phyloP scores from a whole-genome alignment of 2,113 vertebrate species.

The Castor canadensis region DNA sequence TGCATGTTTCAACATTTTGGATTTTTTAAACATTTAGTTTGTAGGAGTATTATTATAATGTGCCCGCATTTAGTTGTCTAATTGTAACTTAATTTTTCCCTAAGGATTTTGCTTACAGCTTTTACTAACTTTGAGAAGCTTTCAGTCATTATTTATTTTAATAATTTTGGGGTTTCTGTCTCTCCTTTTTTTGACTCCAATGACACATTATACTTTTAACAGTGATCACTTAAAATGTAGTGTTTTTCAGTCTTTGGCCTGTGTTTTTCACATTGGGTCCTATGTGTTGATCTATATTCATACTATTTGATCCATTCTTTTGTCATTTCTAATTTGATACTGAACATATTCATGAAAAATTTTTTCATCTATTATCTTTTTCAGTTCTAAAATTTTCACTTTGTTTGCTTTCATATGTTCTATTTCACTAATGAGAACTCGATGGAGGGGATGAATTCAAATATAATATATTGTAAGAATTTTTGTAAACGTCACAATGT shows the following conservation, averaged over 20 bases:
- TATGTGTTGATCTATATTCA: background rate
- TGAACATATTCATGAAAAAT: background rate
- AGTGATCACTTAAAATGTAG: background rate
- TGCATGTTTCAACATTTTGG: background rate
- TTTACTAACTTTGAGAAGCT: too few species aligned
- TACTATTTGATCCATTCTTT: background rate
- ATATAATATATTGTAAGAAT: too few species aligned
- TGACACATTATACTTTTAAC: background rate
- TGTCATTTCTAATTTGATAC: background rate
- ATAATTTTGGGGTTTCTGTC: background rate
- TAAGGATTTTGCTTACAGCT: too few species aligned
- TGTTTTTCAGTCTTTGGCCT: background rate
- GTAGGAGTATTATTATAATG: background rate
- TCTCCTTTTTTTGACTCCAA: background rate
- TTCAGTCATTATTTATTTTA: background rate
- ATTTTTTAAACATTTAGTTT: background rate
- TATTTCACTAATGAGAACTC: background rate
- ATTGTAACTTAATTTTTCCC: too few species aligned
- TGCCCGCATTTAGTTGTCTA: too few species aligned
- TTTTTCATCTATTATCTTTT: background rate
- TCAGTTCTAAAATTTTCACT: background rate
- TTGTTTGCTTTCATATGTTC: background rate
- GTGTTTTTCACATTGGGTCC: background rate
- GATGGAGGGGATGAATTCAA: too few species aligned
- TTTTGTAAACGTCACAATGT: too few species aligned